phyloP scores from a whole-genome alignment of 2,113 vertebrate genomes.

The Hippocampus mohnikei region DNA sequence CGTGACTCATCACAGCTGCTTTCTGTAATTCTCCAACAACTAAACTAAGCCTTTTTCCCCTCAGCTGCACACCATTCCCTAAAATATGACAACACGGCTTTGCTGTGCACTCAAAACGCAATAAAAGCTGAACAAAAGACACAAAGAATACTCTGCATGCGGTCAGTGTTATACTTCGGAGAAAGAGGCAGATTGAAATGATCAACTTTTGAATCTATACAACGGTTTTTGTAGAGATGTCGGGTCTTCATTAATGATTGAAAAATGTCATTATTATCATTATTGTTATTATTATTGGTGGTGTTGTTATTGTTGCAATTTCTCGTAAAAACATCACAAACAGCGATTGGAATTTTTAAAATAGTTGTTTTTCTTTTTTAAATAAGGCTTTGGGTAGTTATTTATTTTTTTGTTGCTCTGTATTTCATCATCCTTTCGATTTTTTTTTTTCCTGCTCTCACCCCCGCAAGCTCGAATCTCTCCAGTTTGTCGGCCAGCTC shows the following conservation, averaged over 20 bases:
- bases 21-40: background rate
- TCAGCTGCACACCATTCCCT: background rate
- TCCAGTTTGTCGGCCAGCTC: background rate
- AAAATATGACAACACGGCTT: background rate
- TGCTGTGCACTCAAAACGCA: background rate
- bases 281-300: no score
- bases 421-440: background rate
- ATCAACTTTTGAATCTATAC: no score
- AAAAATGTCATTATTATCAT: no score
- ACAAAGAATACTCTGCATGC: background rate
- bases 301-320: no score
- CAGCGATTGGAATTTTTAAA: background rate
- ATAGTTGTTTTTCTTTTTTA: background rate
- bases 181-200: no score
- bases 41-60: background rate
- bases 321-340: no score
- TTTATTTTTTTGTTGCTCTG: background rate
- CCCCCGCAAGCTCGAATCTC: background rate
- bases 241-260: no score
- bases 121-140: background rate
- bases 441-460: background rate
- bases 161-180: no score
- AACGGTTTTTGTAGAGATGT: no score
- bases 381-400: background rate
- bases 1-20: conserved; percentile 1